Base-by-base conservation (phyloP, 2,797 vertebrate species). In the Percopsis omiscomaycus region DNA sequence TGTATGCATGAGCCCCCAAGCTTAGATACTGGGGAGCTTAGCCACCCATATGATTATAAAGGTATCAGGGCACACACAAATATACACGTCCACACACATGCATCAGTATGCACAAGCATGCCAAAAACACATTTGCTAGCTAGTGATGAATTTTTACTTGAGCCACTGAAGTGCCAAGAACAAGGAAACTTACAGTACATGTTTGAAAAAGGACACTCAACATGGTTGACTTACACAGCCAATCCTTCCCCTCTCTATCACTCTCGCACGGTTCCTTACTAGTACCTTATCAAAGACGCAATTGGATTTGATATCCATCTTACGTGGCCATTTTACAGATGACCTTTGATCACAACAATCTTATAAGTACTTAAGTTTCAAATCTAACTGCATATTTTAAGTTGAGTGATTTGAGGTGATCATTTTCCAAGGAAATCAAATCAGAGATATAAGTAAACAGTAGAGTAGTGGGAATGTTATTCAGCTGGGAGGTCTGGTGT, bases 1-100 rank as follows among this genome's bases (percentile, higher is more conserved):
- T 65, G 78, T 64, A 71, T 13, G 14, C 60, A 54, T 66, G 67
- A 60, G 67, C 73, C 67, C 58, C 37, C 54, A 2, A 42, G 66
- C 72, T 73, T 45, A 69, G 64, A 73, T 60, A 58, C 42, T 58
- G 57, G 42, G 42, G 73, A 48, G 73, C 67, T 84, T 71, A 71
- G 52, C 68, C 73, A 68, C 48, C 61, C 55, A 77, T 76, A 69
- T 75, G 69, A 74, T 69, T 64, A 71, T 51, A 55, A 61, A 72
- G 27, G 15, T 30, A 51, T 51, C 51, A 60, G 30, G 6, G 22
- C 13, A 44, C 50, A 45, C 32, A n/a, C 45, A 30, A 45, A 60
- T 4, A 4, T 44, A 15, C 53, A 58, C 32, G 14, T 27, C 15
- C 5, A 10, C 10, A 9, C 8, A 0, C n/a, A 55, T 1, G 15